Evolutionary conservation across 2,888 invertebrate genomes (phyloP).

Genomic region (Steromphala cineraria): DNA sequence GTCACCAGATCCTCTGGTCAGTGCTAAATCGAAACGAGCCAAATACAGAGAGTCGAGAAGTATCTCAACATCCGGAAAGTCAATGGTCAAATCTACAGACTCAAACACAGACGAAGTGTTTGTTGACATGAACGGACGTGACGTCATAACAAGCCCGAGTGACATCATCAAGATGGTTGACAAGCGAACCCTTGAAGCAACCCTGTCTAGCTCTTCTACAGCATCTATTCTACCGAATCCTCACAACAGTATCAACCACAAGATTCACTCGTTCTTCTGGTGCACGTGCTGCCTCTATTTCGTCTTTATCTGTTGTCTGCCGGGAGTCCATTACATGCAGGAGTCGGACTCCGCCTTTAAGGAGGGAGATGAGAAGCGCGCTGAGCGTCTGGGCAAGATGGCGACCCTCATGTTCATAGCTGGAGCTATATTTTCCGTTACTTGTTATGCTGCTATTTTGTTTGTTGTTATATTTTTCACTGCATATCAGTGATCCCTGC

Average conservation of each 20-base stretch:
- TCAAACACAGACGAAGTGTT: constrained; percentile 29
- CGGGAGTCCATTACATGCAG: constrained; percentile 37
- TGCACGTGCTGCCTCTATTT: constrained; percentile 32
- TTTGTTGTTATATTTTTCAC: constrained; percentile 34
- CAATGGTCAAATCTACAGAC: constrained; percentile 10
- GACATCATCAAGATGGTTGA: background rate
- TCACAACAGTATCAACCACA: constrained; percentile 35
- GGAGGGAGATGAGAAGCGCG: constrained; percentile 22
- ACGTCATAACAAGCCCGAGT: background rate
- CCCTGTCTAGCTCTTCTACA: constrained; percentile 27
- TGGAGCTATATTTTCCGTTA: constrained; percentile 25
- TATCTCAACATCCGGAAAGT: background rate
- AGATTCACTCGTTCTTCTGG: constrained; percentile 30
- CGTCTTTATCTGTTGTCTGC: constrained; percentile 39
- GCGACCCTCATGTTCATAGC: constrained; percentile 30
- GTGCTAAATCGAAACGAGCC: background rate
- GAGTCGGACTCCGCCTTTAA: constrained; percentile 28
- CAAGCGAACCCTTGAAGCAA: background rate
- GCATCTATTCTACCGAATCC: constrained; percentile 31
- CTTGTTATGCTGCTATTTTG: constrained; percentile 27
- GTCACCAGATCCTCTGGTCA: background rate
- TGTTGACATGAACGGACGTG: constrained; percentile 14
- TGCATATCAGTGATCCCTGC: constrained; percentile 9
- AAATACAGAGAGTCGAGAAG: background rate
- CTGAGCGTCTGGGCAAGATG: constrained; percentile 17